Base-by-base conservation (phyloP, 2,888 invertebrate species). In the Ommatoiulus sabulosus region DNA sequence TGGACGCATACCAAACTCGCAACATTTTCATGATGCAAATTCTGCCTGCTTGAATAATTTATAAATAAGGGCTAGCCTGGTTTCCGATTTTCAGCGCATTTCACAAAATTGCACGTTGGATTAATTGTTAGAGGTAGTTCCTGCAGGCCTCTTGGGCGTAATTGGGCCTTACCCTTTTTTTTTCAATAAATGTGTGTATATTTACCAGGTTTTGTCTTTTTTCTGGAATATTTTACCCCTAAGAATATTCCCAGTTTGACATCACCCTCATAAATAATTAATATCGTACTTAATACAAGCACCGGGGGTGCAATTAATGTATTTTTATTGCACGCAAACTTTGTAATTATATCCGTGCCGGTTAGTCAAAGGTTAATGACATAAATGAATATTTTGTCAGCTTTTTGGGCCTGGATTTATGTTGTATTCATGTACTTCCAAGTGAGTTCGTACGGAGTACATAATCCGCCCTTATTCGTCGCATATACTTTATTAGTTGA, bases 181-280 rank as follows among this genome's bases (percentile, higher is more conserved):
- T 17, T n/a, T 57, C n/a, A 57, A 57, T n/a, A 52, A 57, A 57
- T 17, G n/a, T 6, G 57, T n/a, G n/a, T 57, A 57, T 4, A n/a
- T 52, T 52, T 15, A 15, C 52, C 17, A 4, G 52, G 52, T 52
- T 57, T n/a, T n/a, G 17, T 17, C 57, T n/a, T 72, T 72, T 72
- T 72, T 72, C 24, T 20, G 24, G 24, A n/a, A 24, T 72, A 72
- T 72, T 72, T 72, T n/a, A 72, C 10, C 72, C 72, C 7, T 8
- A 72, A 72, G 24, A 72, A 72, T 72, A 72, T 72, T 72, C 24
- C 24, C 72, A n/a, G 72, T n/a, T 24, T 72, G 72, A 24, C 72
- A 72, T 72, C 72, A 8, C 72, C 20, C n/a, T n/a, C 72, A 24
- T 72, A 72, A 72, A 72, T 72, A 72, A 72, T 72, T 72, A 72